Evolutionary conservation across 1,140 invertebrate species (phyloP).

Genomic region (Drosophila sucinea): DNA sequence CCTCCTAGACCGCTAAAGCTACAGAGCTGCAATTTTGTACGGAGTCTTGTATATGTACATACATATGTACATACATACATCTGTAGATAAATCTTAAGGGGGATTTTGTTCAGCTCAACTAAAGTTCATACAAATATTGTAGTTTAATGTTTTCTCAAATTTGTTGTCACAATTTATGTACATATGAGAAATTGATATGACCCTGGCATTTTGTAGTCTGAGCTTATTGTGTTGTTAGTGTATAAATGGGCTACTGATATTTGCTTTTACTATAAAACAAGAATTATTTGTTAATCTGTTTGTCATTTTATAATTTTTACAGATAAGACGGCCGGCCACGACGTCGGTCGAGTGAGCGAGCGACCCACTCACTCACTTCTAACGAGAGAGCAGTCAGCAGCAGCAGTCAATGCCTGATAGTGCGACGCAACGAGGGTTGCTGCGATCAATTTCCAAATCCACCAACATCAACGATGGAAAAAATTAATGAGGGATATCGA

Average conservation of each 20-base stretch:
- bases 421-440: conserved; percentile 14
- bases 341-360: no score
- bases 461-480: not conserved
- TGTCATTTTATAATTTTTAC: conserved; percentile 29
- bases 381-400: conserved; percentile 21
- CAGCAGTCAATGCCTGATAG: conserved; percentile 72
- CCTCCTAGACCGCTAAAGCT: no score
- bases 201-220: no score
- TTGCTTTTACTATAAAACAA: conserved; percentile 3
- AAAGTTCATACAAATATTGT: no score
- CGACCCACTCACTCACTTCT: conserved; percentile 18
- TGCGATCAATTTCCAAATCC: not conserved
- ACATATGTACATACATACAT: no score
- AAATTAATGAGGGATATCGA: conserved; percentile 57
- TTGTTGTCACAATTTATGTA: no score
- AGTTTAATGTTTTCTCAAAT: no score
- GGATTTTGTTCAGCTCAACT: no score
- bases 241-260: not conserved
- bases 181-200: no score
- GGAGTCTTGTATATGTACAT: no score
- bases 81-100: no score
- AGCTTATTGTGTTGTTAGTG: not conserved
- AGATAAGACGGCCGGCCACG: conserved; percentile 53
- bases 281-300: not conserved
- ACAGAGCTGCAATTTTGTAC: no score